A percentile compares a stretch with the other conserved stretches of the same genome.
These are phyloP conservation scores for Lasioglossum zephyrum DNA, from an alignment of 2,888 invertebrate species.

Conservation along the genomic window DNA sequence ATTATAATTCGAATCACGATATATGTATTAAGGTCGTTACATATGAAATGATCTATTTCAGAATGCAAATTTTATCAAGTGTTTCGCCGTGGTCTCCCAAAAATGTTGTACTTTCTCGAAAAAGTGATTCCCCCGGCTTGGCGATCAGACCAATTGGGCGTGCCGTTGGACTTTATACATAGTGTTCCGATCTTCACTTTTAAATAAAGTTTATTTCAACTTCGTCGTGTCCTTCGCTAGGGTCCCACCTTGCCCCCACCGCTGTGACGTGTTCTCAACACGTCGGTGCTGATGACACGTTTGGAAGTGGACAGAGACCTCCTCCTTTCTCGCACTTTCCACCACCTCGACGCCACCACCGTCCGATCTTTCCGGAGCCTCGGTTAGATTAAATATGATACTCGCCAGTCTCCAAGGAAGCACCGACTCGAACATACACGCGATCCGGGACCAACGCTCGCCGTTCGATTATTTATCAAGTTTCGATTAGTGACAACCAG, in stretches of 20 bases:
- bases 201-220: too few relatives aligned
- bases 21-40: too few relatives aligned
- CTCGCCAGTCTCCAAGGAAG: slow-evolving; percentile 56
- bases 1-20: too few relatives aligned
- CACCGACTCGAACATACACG: slow-evolving; percentile 48
- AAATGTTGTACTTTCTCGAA: too few relatives aligned
- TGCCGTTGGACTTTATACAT: too few relatives aligned
- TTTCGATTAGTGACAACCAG: slow-evolving; percentile 58
- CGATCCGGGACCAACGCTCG: slow-evolving; percentile 27
- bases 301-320: slow-evolving; percentile 28
- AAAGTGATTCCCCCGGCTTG: too few relatives aligned
- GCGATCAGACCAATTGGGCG: background rate
- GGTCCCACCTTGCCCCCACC: background rate
- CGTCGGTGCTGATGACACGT: slow-evolving; percentile 53
- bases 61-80: too few relatives aligned
- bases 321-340: slow-evolving; percentile 28
- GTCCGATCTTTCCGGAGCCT: slow-evolving; percentile 42
- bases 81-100: too few relatives aligned
- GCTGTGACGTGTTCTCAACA: slow-evolving; percentile 1
- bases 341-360: slow-evolving; percentile 18
- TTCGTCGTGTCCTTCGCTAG: too few relatives aligned
- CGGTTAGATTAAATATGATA: slow-evolving; percentile 68
- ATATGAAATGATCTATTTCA: too few relatives aligned
- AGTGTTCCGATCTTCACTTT: too few relatives aligned
- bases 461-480: slow-evolving; percentile 70